Evolutionary conservation across 2,113 vertebrate genomes (phyloP), one percentile per base, ranked within the genome.

Genomic region (Okapia johnstoni): DNA sequence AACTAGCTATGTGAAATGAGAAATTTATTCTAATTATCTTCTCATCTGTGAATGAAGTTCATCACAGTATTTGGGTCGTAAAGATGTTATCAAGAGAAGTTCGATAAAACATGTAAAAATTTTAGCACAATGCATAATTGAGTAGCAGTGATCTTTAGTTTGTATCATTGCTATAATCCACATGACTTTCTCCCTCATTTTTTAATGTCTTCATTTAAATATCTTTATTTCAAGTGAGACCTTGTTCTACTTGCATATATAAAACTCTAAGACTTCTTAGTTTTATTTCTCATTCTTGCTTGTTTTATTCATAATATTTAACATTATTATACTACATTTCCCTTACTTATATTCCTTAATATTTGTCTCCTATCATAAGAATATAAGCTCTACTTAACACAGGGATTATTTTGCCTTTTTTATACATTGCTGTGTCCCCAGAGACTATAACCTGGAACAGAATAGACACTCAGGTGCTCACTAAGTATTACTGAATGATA

Each of bases 11-110:
- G 19, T 93, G 77, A 96, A 93, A 85, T 63, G 30, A 89, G 43
- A 83, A 93, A 55, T 66, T 87, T 28, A 11, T 87, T 93, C 50
- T 83, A 33, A 33, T n/a, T 93, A 85, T 79, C 70, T 58, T 95
- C 21, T 57, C 11, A 61, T 63, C 28, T 96, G 4, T 73, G 40
- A 46, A 60, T 87, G 60, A 40, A 90, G 55, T 90, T 93, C 73
- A 73, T 61, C 93, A 54, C 63, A 55, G 8, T 73, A 90, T 61
- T 88, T 93, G 33, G 14, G 25, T 90, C 33, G 16, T 63, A 84
- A 93, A 96, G 46, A 77, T 94, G 14, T 55, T 96, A 33, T 60
- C 54, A 96, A 84, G 50, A 85, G 9, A 90, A 87, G 90, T 76
- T 33, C 60, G 43, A 84, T 85, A 52, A 60, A 33, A 77, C 60